Evolutionary conservation across 2,113 vertebrate genomes (phyloP), one percentile per base, ranked within the genome.

Genomic region (Eublepharis macularius): DNA sequence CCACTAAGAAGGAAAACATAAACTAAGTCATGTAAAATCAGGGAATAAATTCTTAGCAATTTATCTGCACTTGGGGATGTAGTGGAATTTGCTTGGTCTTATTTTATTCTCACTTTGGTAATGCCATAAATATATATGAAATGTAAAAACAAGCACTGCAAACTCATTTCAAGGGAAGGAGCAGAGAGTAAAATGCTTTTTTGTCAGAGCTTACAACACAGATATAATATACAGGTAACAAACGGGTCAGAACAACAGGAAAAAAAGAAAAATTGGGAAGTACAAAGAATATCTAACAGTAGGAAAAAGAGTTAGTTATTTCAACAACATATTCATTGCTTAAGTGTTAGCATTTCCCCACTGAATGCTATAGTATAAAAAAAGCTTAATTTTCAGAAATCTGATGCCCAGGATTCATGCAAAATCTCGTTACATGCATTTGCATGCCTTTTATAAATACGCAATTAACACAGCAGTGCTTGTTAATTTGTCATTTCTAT

Each of bases 381-480:
- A 76, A 82, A 89, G 74, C 45, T 89, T 81, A 65, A 81, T 86
- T 89, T 89, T 82, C 82, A 90, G 82, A 90, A 90, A 85, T 83
- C 1, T 86, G 66, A 93, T 76, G 54, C 81, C 85, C 73, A 82
- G 84, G 49, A 76, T 72, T 76, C n/a, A 43, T 76, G 86, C 47
- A 85, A 39, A 80, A 80, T 76, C 84, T 8, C 73, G 72, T 85
- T 39, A 87, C 13, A 19, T 49, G 41, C 49, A 66, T 74, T 81
- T 1, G 11, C 29, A 24, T 80, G 83, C 66, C 77, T 87, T 76
- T 82, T 76, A n/a, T 41, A 10, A 51, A 36, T 36, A 60, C 10
- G 54, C 34, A 86, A 54, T 87, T 85, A 78, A 81, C 43, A 77
- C 0, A 63, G 78, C 76, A 0, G 68, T 76, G 76, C 72, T 78